Base-by-base conservation (phyloP, 2,888 invertebrate genomes). In the Hermaeophaga mercurialis region DNA sequence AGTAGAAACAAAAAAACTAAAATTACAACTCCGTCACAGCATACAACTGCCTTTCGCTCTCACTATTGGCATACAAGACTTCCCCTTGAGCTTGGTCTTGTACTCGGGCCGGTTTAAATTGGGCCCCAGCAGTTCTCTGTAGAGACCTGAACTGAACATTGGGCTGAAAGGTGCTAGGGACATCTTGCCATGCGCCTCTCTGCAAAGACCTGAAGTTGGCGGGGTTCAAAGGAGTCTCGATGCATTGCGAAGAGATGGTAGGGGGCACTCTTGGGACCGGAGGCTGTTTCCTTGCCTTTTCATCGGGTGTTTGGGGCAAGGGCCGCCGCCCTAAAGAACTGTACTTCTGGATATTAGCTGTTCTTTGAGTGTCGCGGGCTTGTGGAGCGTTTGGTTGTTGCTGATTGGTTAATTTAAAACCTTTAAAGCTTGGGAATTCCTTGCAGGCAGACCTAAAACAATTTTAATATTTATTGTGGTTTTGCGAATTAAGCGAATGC, bases 11-110 rank as follows among this genome's bases (percentile, higher is more conserved):
- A 61, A 50, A 65, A 68, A 70, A 14, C 65, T 61, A 50, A 55
- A 56, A 46, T 80, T 84, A 86, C 79, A 86, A 80, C 73, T 84
- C 88, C 53, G 91, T 88, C 64, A 91, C 89, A 45, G 89, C 90
- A 73, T 89, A 90, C 63, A 90, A 66, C 62, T 78, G 78, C 59
- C 80, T 76, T 61, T 81, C 78, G 63, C 78, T 80, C 48, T 80
- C 80, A 56, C 74, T 75, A 54, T 79, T 76, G 1, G 78, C 75
- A 59, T 78, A 75, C 69, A 79, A 71, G 11, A 73, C 70, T 48
- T 78, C 75, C 43, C 75, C 72, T 36, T 73, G 72, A n/a, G 72
- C 67, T 60, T 74, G 79, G 65, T 75, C 78, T 61, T 75, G 79
- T n/a, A 76, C 74, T 63, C 78, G 76, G 12, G 70, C 75, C 4